A percentile compares a stretch with the other conserved stretches of the same genome.
These are phyloP conservation scores for Hylaeus volcanicus DNA, from an alignment of 1,140 invertebrate genomes.

Conservation along the genomic window DNA sequence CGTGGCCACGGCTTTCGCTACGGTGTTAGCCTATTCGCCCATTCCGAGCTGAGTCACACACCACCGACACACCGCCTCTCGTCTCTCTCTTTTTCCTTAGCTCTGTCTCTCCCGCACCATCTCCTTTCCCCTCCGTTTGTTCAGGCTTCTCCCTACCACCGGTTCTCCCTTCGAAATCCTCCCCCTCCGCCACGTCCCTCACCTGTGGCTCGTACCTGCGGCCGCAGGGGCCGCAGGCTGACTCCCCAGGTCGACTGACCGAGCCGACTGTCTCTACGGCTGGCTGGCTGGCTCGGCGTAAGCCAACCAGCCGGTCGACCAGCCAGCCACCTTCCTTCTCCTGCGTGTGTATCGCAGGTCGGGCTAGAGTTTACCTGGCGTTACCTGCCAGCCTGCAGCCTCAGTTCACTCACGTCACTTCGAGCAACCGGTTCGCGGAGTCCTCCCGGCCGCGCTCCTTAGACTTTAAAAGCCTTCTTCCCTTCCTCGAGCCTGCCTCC, in stretches of 20 bases:
- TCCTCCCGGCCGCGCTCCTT: slow-evolving; percentile 52
- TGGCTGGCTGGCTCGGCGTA: slow-evolving; percentile 58
- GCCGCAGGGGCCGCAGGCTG: slow-evolving; percentile 66
- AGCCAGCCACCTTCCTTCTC: slow-evolving; percentile 59
- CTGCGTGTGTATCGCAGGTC: slow-evolving; percentile 57
- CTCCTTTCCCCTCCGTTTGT: slow-evolving; percentile 31
- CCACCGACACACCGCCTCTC: slow-evolving; percentile 37
- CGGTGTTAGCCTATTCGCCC: slow-evolving; percentile 70
- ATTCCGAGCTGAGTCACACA: slow-evolving; percentile 73
- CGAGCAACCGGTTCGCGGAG: slow-evolving; percentile 78
- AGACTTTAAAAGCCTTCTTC: slow-evolving; percentile 61
- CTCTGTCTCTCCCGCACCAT: slow-evolving; percentile 31
- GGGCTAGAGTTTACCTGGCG: slow-evolving; percentile 76
- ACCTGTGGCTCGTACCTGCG: slow-evolving; percentile 56
- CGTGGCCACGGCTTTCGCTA: slow-evolving; percentile 64
- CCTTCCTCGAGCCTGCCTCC: slow-evolving; percentile 25
- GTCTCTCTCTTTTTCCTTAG: slow-evolving; percentile 43
- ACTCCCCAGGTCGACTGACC: slow-evolving; percentile 62
- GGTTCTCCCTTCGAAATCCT: slow-evolving; percentile 11
- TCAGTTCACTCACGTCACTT: slow-evolving; percentile 81
- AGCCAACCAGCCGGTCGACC: slow-evolving; percentile 54
- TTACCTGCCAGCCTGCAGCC: slow-evolving; percentile 77
- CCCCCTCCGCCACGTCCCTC: slow-evolving; percentile 40
- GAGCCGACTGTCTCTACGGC: slow-evolving; percentile 65
- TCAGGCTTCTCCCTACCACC: background rate